These are phyloP conservation scores for Cinclus mexicanus DNA, from an alignment of 2,113 vertebrate species.

Conservation along the genomic window DNA sequence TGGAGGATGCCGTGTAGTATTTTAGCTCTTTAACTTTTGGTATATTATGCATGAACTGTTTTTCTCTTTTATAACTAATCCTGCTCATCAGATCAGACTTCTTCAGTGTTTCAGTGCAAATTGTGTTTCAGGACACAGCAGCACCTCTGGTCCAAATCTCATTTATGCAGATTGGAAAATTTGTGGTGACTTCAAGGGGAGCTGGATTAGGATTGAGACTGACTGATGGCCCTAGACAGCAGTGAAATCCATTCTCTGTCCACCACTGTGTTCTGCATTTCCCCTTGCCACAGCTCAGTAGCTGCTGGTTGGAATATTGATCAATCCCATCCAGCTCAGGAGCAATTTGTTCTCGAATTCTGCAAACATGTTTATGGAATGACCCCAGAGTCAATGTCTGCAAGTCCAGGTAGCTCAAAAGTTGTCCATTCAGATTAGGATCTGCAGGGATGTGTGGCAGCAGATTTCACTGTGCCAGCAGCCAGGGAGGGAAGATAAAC, in stretches of 20 bases:
- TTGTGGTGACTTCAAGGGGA: neutral
- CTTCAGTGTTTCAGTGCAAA: neutral
- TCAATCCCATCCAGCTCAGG: neutral
- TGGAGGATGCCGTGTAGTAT: neutral
- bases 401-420: neutral
- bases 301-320: neutral
- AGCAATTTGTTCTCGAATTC: neutral
- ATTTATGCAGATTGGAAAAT: conserved; percentile 25
- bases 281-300: neutral
- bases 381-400: neutral
- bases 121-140: neutral
- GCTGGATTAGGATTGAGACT: neutral
- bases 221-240: conserved; percentile 26
- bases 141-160: conserved; percentile 1
- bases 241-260: neutral
- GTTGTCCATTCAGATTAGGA: neutral
- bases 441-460: neutral
- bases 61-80: conserved; percentile 19
- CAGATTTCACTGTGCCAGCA: neutral
- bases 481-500: neutral
- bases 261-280: neutral
- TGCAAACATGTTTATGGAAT: neutral
- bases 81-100: neutral
- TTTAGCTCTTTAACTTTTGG: neutral
- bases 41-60: neutral